These are phyloP conservation scores for Acanthopagrus latus DNA, from an alignment of 2,797 vertebrate species.

Conservation along the genomic window DNA sequence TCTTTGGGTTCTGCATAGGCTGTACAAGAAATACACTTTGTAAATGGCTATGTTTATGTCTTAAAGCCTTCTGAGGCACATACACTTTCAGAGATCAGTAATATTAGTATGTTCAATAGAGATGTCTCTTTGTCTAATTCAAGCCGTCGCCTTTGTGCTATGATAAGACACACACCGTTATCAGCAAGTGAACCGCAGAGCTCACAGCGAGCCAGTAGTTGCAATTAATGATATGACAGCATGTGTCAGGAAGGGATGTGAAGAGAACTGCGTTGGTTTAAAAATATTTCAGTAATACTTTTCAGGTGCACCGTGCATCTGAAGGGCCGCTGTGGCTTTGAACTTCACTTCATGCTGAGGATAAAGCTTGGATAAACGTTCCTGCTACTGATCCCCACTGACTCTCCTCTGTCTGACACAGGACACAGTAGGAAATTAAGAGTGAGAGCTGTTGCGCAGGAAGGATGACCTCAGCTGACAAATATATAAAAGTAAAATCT, in stretches of 20 bases:
- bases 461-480: background rate
- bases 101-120: background rate
- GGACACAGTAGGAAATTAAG: conserved; percentile 2
- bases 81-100: background rate
- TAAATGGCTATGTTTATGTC: background rate
- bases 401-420: background rate
- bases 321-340: conserved; percentile 29
- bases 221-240: conserved; percentile 38
- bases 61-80: background rate
- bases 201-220: conserved; percentile 26
- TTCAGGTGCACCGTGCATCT: conserved; percentile 21
- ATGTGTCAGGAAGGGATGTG: conserved; percentile 23
- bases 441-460: background rate
- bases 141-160: background rate
- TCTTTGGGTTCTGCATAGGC: background rate
- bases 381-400: background rate
- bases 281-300: conserved; percentile 42
- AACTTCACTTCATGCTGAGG: conserved; percentile 4
- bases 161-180: conserved; percentile 5
- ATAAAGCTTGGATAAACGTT: conserved; percentile 7
- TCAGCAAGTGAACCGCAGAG: conserved; percentile 18
- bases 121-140: background rate
- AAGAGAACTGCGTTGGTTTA: conserved; percentile 9
- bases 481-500: background rate
- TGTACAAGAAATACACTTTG: background rate